Percentiles rank a stretch among this genome's conserved stretches.
Evolutionary conservation across 2,888 invertebrate genomes (phyloP).

Genomic region (Acleris holmiana): DNA sequence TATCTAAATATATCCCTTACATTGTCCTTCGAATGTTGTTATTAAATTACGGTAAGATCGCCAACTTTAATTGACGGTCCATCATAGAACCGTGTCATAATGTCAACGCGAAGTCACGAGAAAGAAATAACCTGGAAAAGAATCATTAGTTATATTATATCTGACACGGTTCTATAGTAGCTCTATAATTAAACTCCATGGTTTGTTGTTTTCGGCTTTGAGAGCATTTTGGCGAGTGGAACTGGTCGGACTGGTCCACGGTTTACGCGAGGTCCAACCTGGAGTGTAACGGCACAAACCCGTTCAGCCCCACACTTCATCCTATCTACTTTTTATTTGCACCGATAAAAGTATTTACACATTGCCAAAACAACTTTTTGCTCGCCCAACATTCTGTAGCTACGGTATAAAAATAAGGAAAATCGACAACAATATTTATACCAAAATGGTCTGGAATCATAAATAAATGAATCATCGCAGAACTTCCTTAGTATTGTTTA

Average conservation of each 20-base stretch:
- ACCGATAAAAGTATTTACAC: constrained; percentile 51
- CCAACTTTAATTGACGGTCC: no score
- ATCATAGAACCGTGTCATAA: no score
- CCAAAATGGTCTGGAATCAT: constrained; percentile 8
- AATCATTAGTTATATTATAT: no score
- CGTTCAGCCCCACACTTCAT: constrained; percentile 62
- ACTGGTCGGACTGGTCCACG: constrained; percentile 41
- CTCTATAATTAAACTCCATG: not conserved
- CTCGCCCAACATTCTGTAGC: not conserved
- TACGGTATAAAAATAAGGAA: constrained; percentile 4
- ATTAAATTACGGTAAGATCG: no score
- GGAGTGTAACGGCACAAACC: constrained; percentile 74
- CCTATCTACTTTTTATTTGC: constrained; percentile 46
- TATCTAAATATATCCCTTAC: constrained; percentile 3
- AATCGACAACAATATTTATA: constrained; percentile 5
- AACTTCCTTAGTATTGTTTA: constrained; percentile 60
- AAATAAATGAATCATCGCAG: constrained; percentile 40
- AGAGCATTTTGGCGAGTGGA: constrained; percentile 26
- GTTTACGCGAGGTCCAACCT: constrained; percentile 69
- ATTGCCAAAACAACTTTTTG: constrained; percentile 33
- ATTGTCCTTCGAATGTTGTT: not conserved
- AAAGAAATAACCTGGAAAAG: no score
- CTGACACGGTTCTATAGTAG: no score
- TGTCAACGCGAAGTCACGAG: no score
- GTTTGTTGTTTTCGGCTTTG: constrained; percentile 10